Evolutionary conservation across 1,140 invertebrate species (phyloP), one percentile per base, ranked within the genome.

Genomic region (Aphaenogaster ashmeadi): DNA sequence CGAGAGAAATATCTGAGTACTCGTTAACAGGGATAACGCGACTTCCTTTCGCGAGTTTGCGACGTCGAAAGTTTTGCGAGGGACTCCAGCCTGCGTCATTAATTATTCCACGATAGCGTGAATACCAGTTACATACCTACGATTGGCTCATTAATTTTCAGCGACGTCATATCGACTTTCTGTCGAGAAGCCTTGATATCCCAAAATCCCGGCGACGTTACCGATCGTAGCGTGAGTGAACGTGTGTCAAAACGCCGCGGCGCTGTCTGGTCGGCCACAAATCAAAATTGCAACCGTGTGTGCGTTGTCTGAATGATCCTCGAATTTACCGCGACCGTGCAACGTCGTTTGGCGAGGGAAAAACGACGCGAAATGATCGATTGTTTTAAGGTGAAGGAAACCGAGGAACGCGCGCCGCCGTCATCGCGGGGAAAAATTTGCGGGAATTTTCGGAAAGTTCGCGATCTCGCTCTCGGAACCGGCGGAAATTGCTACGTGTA

Each of bases 131-230:
- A 91, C 90, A 90, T 87, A 91, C 89, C 88, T 88, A 89, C 89
- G 89, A 91, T 91, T 88, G 90, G 89, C 83, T 91, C 90, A 91
- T 91, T 91, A 91, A 91, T 91, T 91, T 88, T 85, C 90, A 88
- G 83, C 77, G 66, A 88, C 83, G 87, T 91, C 60, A 88, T 87
- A 91, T 91, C 78, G 90, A 91, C 90, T 91, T 91, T 88, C 89
- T 88, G 90, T 91, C 90, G 86, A 62, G 81, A 58, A 58, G 38
- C 78, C 87, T 88, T 87, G 77, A 62, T 79, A 72, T 74, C 27
- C 54, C 72, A 47, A 91, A 88, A 90, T 89, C 83, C 83, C 54
- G 87, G 64, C 58, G 83, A 71, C 75, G 71, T 71, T 66, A 58
- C 83, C 71, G 72, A 56, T 41, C 41, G 67, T 38, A 38, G 66